These are phyloP conservation scores for Drepana arcuata DNA, from an alignment of 1,140 invertebrate species.

Conservation along the genomic window DNA sequence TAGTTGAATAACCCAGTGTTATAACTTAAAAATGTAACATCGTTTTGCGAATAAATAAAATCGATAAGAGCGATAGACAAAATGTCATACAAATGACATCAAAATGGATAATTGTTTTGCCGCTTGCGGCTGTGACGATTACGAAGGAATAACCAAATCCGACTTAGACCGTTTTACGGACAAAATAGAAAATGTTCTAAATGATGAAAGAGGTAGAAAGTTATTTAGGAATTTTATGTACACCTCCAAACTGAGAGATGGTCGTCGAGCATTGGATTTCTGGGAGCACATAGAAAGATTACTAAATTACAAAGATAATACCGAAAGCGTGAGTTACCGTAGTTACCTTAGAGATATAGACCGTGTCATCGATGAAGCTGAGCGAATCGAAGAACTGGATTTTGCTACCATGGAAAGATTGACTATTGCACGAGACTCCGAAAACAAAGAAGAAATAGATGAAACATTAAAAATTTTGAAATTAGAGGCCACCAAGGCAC, in stretches of 20 bases:
- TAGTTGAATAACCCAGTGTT: too few relatives aligned
- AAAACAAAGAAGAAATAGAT: conserved; percentile 47
- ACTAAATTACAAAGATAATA: conserved; percentile 31
- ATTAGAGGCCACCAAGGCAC: conserved; percentile 46
- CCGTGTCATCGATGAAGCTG: conserved; percentile 46
- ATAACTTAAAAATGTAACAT: too few relatives aligned
- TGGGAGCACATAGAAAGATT: conserved; percentile 57
- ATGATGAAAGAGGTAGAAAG: conserved; percentile 56
- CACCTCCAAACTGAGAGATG: conserved; percentile 50
- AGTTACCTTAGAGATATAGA: conserved; percentile 38
- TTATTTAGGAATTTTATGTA: conserved; percentile 64
- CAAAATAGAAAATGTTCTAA: conserved; percentile 66
- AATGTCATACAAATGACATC: conserved; percentile 27
- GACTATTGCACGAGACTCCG: conserved; percentile 36
- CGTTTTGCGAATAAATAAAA: conserved; percentile 22
- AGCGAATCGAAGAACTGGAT: conserved; percentile 58
- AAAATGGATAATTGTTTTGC: conserved; percentile 66
- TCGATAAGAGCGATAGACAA: conserved; percentile 39
- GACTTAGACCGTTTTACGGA: conserved; percentile 68
- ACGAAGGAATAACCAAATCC: conserved; percentile 52
- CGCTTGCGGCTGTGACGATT: conserved; percentile 57
- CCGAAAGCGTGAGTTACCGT: conserved; percentile 30
- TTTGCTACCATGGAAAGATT: conserved; percentile 56
- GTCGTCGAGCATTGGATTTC: conserved; percentile 44
- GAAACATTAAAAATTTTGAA: conserved; percentile 51